phyloP scores from a whole-genome alignment of 1,140 invertebrate species.

The Drosophila tristis region DNA sequence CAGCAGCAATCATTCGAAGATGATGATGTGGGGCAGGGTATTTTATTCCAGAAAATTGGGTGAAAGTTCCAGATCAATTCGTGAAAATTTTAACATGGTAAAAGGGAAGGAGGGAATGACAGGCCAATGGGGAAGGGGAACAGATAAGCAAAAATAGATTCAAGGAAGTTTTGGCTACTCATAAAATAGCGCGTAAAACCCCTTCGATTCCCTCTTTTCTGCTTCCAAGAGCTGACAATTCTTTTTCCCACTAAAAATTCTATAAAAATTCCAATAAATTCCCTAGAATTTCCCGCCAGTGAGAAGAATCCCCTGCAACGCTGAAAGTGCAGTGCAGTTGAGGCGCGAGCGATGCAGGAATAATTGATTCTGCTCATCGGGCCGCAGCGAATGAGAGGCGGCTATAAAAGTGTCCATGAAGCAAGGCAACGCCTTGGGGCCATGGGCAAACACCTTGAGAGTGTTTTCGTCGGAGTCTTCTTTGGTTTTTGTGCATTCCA shows the following conservation, averaged over 20 bases:
- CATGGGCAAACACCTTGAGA: slow-evolving; percentile 35
- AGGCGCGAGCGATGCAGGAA: slow-evolving; percentile 29
- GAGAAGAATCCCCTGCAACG: slow-evolving; percentile 4
- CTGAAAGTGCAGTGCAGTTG: slow-evolving; percentile 18
- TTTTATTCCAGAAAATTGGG: slow-evolving; percentile 7
- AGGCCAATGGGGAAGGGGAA: background rate
- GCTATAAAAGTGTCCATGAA: slow-evolving; percentile 65
- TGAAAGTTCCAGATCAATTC: slow-evolving; percentile 23
- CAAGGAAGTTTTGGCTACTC: background rate
- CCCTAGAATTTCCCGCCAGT: background rate
- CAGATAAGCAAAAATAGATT: background rate
- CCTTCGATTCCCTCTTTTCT: no score
- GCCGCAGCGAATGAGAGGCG: slow-evolving; percentile 46
- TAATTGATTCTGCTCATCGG: slow-evolving; percentile 71
- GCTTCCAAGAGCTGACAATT: no score
- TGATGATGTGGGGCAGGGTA: background rate
- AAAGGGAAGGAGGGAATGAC: background rate
- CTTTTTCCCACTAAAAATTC: slow-evolving; percentile 2
- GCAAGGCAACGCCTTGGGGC: slow-evolving; percentile 37
- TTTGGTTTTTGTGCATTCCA: slow-evolving; percentile 25
- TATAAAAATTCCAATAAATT: slow-evolving; percentile 20
- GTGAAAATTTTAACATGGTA: background rate
- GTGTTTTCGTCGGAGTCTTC: slow-evolving; percentile 16
- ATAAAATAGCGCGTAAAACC: no score
- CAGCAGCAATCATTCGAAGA: slow-evolving; percentile 10